Base-by-base conservation (phyloP, 2,113 vertebrate genomes). In the Aix galericulata region DNA sequence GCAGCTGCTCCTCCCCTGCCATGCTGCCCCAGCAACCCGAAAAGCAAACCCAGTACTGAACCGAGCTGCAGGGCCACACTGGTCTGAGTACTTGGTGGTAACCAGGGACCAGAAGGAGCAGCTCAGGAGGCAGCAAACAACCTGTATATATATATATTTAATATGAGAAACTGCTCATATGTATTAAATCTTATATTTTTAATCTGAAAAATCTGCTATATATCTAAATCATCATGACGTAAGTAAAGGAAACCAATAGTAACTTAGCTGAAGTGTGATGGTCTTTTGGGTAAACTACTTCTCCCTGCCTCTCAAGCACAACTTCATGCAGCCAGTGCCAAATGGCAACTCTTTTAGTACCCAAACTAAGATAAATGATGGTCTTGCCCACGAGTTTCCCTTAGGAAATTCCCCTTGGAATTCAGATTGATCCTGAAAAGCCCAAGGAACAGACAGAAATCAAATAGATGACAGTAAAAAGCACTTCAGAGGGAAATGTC, bases 391-490 rank as follows among this genome's bases (percentile, higher is more conserved):
- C 0, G 1, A 91, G 69, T 68, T 93, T 92, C 81, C 80, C 84
- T 80, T 36, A 71, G 75, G 75, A 91, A 86, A 52, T 52, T 52
- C 50, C 50, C 50, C 50, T 52, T 76, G 73, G 71, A 86, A 91
- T 91, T 59, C 71, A 87, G 89, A 94, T 87, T 73, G 75, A 93
- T 91, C 48, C 84, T 81, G 74, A 72, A 91, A 87, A 82, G 26
- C 86, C 27, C 53, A 38, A 87, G 66, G 18, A 88, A 72, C 6
- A 8, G 58, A 53, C 74, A 91, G 62, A 92, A 89, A 92, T 60
- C 64, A 93, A 81, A 81, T 4, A 81, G 29, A 64, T 76, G 58
- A 25, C 62, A 86, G 66, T 23, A 83, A 82, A 82, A 79, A 74
- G 13, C 40, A 58, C 50, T 86, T 44, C 26, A 64, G 42, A 68